Evolutionary conservation across 1,140 invertebrate genomes (phyloP).

Genomic region (Akabosia matsudoensis): DNA sequence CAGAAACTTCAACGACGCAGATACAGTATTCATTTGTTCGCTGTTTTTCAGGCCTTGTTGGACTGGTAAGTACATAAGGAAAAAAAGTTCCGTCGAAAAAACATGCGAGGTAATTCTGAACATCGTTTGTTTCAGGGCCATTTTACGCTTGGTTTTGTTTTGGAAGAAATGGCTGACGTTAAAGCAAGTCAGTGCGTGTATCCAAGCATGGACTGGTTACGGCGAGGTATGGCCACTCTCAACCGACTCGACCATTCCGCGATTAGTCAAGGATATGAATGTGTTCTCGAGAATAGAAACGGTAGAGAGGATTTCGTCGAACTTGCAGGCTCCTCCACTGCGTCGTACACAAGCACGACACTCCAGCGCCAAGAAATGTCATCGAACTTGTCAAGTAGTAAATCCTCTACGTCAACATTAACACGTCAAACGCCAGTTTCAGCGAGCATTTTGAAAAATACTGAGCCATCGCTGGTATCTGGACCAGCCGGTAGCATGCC

Average conservation of each 20-base stretch:
- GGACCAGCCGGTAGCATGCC: not conserved
- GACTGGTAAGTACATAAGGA: slow-evolving; percentile 39
- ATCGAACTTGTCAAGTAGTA: not conserved
- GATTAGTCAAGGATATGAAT: not conserved
- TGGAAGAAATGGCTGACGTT: slow-evolving; percentile 14
- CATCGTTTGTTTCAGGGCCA: slow-evolving; percentile 27
- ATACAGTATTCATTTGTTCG: not conserved
- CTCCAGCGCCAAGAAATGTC: not conserved
- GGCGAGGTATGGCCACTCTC: not conserved
- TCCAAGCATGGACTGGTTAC: not conserved
- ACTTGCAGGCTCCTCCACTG: not conserved
- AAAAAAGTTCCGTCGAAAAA: too few species aligned
- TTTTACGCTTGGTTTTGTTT: slow-evolving; percentile 34
- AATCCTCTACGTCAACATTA: not conserved
- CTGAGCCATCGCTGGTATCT: too few species aligned
- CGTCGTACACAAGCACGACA: not conserved
- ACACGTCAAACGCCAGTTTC: not conserved
- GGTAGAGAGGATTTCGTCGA: not conserved
- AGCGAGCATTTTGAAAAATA: not conserved
- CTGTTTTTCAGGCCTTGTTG: slow-evolving; percentile 31
- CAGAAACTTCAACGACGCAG: not conserved
- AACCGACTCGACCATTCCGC: not conserved
- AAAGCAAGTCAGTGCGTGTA: not conserved
- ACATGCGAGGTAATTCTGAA: not conserved
- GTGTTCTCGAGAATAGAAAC: not conserved